Percentiles rank a stretch among this genome's conserved stretches.
Conservation (phyloP, 2,888 invertebrate species). For the Eubasilissa splendida region DNA sequence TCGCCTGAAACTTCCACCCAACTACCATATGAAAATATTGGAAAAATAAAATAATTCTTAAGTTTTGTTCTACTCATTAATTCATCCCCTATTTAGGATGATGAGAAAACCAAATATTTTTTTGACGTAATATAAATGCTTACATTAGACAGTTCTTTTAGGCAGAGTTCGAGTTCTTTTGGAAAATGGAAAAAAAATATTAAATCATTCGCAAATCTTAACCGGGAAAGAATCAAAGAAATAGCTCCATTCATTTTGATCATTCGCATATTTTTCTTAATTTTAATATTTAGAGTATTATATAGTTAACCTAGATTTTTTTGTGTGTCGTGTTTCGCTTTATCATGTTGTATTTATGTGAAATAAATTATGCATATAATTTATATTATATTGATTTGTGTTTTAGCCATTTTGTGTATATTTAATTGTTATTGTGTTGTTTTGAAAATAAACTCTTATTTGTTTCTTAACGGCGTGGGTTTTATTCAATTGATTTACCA, state of each 20-base stretch:
- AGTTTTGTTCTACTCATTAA: too few species aligned
- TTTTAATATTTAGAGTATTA: neutral
- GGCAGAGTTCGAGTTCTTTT: too few species aligned
- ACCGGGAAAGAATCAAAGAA: neutral
- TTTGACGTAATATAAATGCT: too few species aligned
- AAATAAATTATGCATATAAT: neutral
- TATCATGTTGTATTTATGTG: neutral
- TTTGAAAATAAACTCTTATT: constrained; percentile 33
- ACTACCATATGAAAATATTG: too few species aligned
- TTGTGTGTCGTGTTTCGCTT: neutral
- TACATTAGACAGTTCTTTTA: too few species aligned
- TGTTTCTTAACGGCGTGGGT: constrained; percentile 1
- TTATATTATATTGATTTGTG: constrained; percentile 20
- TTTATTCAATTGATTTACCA: neutral
- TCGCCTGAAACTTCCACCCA: too few species aligned
- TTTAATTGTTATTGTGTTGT: constrained; percentile 22
- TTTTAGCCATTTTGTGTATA: constrained; percentile 34
- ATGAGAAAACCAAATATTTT: too few species aligned
- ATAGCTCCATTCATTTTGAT: neutral
- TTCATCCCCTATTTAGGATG: too few species aligned
- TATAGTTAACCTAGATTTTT: neutral
- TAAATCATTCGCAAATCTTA: neutral
- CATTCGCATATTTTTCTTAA: neutral
- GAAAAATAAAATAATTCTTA: too few species aligned
- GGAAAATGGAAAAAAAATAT: too few species aligned